phyloP scores from a whole-genome alignment of 2,113 vertebrate genomes.

The Gopherus evgoodei region DNA sequence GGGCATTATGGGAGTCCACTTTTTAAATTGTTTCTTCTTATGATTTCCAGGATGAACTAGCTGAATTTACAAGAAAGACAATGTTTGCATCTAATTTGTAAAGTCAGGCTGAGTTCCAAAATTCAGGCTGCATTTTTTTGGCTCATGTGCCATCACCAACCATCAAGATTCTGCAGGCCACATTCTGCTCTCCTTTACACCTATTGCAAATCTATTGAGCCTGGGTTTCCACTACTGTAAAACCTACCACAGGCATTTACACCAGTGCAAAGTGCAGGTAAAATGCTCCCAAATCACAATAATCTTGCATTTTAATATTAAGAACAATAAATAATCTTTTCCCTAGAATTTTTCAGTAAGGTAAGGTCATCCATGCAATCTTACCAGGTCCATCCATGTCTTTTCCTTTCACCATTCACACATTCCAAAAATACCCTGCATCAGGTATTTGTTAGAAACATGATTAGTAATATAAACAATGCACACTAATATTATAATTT shows the following conservation, averaged over 20 bases:
- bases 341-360: background rate
- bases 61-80: background rate
- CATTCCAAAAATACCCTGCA: background rate
- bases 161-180: background rate
- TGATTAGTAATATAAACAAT: background rate
- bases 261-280: background rate
- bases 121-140: background rate
- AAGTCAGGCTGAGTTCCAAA: background rate
- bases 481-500: background rate
- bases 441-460: background rate
- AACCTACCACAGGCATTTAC: background rate
- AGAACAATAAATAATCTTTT: background rate
- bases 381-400: background rate
- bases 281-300: background rate
- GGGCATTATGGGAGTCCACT: accelerated
- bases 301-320: background rate
- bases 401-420: background rate
- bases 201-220: background rate
- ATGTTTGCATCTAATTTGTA: background rate
- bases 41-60: background rate
- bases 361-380: background rate
- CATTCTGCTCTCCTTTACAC: background rate
- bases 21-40: background rate
- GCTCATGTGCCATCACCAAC: background rate
- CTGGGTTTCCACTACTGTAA: background rate